These are phyloP conservation scores for Xyrichtys novacula DNA, from an alignment of 2,797 vertebrate species.

Conservation along the genomic window DNA sequence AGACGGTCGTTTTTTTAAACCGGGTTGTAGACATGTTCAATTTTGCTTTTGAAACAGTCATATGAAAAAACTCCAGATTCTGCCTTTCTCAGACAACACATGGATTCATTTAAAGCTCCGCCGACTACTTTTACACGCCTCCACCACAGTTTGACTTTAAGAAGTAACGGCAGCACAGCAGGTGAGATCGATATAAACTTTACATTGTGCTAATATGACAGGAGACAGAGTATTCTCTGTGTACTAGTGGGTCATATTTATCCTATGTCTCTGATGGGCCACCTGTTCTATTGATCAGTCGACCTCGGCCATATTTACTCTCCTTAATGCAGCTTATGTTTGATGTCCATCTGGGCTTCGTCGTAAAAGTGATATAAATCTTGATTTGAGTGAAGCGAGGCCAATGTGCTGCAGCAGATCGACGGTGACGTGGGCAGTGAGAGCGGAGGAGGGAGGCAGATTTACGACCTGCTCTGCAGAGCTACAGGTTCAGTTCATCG, in stretches of 20 bases:
- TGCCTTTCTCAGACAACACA: slow-evolving; percentile 17
- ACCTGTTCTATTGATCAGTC: slow-evolving; percentile 78
- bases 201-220: slow-evolving; percentile 22
- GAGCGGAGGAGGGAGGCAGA: slow-evolving; percentile 44
- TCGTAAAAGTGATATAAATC: slow-evolving; percentile 77
- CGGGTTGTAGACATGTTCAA: no score
- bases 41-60: no score
- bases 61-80: neutral
- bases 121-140: slow-evolving; percentile 22
- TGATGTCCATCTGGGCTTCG: slow-evolving; percentile 71
- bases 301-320: slow-evolving; percentile 56
- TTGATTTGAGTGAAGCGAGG: slow-evolving; percentile 63
- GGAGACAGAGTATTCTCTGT: slow-evolving; percentile 25
- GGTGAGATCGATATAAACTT: slow-evolving; percentile 43
- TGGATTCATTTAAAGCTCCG: slow-evolving; percentile 38
- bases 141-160: slow-evolving; percentile 6
- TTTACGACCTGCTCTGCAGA: slow-evolving; percentile 66
- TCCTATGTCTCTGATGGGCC: slow-evolving; percentile 66
- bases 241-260: slow-evolving; percentile 46
- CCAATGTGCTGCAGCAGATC: slow-evolving; percentile 67
- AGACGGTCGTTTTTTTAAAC: no score
- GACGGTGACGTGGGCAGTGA: slow-evolving; percentile 61
- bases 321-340: slow-evolving; percentile 56
- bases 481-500: slow-evolving; percentile 41
- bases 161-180: slow-evolving; percentile 26